A percentile compares a stretch with the other conserved stretches of the same genome.
These are phyloP conservation scores for Pyralis farinalis DNA, from an alignment of 2,888 invertebrate genomes.

Conservation along the genomic window DNA sequence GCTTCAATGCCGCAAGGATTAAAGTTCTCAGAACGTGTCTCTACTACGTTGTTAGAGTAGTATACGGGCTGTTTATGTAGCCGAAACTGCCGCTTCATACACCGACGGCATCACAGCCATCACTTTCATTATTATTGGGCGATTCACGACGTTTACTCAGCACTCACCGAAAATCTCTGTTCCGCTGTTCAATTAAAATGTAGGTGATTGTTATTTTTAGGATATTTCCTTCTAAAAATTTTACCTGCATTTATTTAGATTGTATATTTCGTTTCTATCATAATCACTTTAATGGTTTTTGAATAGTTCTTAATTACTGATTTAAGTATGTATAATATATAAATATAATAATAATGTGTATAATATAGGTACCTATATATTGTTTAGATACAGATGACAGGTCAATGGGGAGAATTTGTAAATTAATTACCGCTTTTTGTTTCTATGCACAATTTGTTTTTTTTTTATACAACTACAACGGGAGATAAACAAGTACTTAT, in stretches of 20 bases:
- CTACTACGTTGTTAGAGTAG: constrained; percentile 38
- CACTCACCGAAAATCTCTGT: constrained; percentile 65
- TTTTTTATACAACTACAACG: too few relatives aligned
- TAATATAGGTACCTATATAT: too few relatives aligned
- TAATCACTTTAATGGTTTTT: too few relatives aligned
- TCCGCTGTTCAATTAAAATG: constrained; percentile 72
- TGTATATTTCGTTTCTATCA: not conserved
- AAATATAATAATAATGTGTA: too few relatives aligned
- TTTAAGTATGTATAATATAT: too few relatives aligned
- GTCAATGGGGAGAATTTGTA: too few relatives aligned
- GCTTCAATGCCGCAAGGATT: constrained; percentile 23
- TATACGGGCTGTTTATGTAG: constrained; percentile 81
- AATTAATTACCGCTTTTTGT: too few relatives aligned
- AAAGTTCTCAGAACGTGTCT: constrained; percentile 25
- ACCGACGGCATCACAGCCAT: constrained; percentile 76
- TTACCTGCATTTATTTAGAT: not conserved
- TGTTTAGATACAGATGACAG: too few relatives aligned
- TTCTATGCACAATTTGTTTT: too few relatives aligned
- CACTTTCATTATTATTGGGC: constrained; percentile 82
- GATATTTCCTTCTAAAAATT: constrained; percentile 25
- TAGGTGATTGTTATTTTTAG: constrained; percentile 57
- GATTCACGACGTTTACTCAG: constrained; percentile 78
- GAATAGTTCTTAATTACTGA: too few relatives aligned
- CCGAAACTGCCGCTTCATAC: constrained; percentile 80
- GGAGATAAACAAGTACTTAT: too few relatives aligned